Base-by-base conservation (phyloP, 2,797 vertebrate species). In the Linurgus olivaceus region DNA sequence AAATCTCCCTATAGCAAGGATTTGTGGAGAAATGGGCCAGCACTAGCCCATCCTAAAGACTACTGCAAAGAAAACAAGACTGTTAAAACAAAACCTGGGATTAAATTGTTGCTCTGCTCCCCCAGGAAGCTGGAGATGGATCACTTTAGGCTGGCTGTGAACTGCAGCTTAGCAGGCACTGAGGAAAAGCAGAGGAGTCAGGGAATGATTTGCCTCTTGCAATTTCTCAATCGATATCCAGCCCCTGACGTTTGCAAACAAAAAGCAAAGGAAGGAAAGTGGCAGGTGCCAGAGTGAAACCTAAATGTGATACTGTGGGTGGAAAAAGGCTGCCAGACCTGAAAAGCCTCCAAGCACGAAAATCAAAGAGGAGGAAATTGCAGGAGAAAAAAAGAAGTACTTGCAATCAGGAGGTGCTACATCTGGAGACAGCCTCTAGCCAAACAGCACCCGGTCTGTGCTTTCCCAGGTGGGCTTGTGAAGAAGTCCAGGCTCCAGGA, bases 291-390 rank as follows among this genome's bases (percentile, higher is more conserved):
- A 66, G 76, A 91, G 81, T 1, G 51, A 96, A 91, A 86, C 74
- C 48, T 40, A 92, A 90, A 95, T 84, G 80, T 70, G 92, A 93
- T 86, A 93, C 24, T 86, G 85, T 93, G 91, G 96, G 96, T 94
- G 86, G 90, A 94, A 95, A 95, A 72, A 82, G 91, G 70, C 88
- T 95, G 86, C 79, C 70, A 94, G 94, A 94, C 90, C 82, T 93
- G 89, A 96, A 97, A 96, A 93, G 70, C 57, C 89, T 95, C 91
- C 85, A 86, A 88, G 85, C 72, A 88, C 40, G 28, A 85, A 88
- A 52, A 95, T 92, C 68, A 93, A 93, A 94, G 76, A 84, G 86
- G 61, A 95, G 91, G 76, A 93, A 96, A 91, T 71, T 89, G 87
- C 86, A 91, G 52, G 66, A 55, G 66, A 55, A 13, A 59, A 74